A percentile compares a stretch with the other conserved stretches of the same genome.
Conservation (phyloP, 1,140 invertebrate genomes). For the Nixonia krombeini region DNA sequence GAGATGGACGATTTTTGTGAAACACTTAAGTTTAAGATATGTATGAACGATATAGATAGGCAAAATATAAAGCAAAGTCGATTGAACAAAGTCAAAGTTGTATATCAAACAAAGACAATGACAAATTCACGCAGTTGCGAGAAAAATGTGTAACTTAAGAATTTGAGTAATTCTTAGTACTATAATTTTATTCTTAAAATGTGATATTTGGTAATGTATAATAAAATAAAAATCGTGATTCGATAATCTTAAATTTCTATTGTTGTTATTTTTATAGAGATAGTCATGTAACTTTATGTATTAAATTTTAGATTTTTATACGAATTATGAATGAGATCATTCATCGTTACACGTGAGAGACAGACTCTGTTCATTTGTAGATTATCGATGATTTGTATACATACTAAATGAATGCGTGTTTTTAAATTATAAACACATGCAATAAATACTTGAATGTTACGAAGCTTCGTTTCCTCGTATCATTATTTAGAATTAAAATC, state of each 20-base stretch:
- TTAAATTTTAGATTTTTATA: conserved; percentile 50
- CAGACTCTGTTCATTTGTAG: conserved; percentile 1
- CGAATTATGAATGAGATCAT: conserved; percentile 31
- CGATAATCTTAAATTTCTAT: conserved; percentile 46
- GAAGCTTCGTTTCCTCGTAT: no score
- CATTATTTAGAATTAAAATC: no score
- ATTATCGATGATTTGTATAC: neutral
- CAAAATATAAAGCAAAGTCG: neutral
- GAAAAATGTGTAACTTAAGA: neutral
- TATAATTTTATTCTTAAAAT: conserved; percentile 45
- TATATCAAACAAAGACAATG: conserved; percentile 13
- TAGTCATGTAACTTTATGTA: conserved; percentile 29
- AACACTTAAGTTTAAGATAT: neutral
- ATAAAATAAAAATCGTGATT: conserved; percentile 39
- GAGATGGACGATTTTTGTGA: conserved; percentile 3
- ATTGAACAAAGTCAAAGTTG: conserved; percentile 44
- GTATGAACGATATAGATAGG: no score
- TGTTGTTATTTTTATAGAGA: conserved; percentile 49
- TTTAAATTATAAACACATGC: neutral
- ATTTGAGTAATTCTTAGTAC: conserved; percentile 5
- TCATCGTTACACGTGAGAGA: conserved; percentile 1
- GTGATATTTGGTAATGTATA: conserved; percentile 50
- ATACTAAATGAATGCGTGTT: neutral
- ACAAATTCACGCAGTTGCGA: neutral
- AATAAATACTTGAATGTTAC: no score